Conservation (phyloP, 2,113 vertebrate species). For the Catagonus wagneri region DNA sequence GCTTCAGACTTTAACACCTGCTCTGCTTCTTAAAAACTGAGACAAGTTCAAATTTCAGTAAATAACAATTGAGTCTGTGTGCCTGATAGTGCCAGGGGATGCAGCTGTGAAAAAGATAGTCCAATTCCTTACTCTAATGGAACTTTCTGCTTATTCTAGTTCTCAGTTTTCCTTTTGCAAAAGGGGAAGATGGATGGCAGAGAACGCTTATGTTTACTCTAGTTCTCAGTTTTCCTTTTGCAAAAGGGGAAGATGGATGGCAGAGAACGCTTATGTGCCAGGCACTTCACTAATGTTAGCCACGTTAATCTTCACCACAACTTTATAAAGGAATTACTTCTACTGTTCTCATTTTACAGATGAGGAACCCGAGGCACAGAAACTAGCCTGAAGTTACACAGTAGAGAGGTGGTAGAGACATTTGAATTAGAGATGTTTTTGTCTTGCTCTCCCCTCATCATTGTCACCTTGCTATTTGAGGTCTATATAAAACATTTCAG, state of each 20-base stretch:
- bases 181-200: background rate
- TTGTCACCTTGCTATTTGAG: background rate
- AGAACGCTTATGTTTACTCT: background rate
- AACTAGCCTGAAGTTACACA: background rate
- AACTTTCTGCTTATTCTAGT: background rate
- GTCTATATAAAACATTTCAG: background rate
- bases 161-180: background rate
- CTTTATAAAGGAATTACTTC: background rate
- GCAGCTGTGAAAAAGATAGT: background rate
- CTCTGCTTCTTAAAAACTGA: background rate
- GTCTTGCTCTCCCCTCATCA: background rate
- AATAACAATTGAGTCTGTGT: background rate
- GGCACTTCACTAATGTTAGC: background rate
- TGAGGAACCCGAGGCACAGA: background rate
- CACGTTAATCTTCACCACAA: background rate
- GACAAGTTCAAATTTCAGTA: background rate
- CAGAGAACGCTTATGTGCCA: background rate
- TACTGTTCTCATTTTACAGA: background rate
- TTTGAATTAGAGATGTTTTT: background rate
- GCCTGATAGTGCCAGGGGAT: background rate
- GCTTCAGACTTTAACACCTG: background rate
- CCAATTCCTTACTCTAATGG: background rate
- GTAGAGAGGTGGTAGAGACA: background rate
- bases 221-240: background rate
- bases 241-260: background rate